Conservation (phyloP, 2,113 vertebrate species). For the Phasianus colchicus region DNA sequence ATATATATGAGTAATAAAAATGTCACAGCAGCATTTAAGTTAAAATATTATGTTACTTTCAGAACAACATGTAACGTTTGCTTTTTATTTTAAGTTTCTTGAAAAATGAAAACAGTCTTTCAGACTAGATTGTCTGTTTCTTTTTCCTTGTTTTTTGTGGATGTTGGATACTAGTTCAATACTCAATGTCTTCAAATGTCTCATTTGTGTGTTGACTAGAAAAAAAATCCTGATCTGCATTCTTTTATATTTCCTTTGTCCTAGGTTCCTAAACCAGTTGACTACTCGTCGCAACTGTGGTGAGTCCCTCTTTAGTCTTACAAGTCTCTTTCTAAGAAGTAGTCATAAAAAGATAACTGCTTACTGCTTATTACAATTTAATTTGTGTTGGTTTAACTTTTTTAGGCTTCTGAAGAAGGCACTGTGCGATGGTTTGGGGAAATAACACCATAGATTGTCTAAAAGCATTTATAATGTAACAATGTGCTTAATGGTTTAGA, state of each 20-base stretch:
- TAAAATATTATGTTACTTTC: not conserved
- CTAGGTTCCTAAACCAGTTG: conserved; percentile 94
- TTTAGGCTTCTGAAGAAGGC: not conserved
- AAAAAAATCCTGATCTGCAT: conserved; percentile 55
- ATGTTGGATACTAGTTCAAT: not conserved
- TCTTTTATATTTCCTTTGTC: conserved; percentile 52
- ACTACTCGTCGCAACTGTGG: conserved; percentile 94
- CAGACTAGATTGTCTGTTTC: not conserved
- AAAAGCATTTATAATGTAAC: not conserved
- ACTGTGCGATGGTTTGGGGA: not conserved
- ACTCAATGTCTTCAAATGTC: no score
- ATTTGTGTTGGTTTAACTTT: conserved; percentile 9
- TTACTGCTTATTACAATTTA: not conserved
- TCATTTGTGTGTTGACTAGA: not conserved
- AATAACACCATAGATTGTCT: not conserved
- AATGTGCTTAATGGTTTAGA: not conserved
- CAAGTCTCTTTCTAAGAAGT: not conserved
- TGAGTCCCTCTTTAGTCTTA: conserved; percentile 74
- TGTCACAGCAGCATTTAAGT: not conserved
- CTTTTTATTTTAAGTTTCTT: not conserved
- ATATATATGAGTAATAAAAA: not conserved
- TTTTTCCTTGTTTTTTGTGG: not conserved
- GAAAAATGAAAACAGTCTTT: not conserved
- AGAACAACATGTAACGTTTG: not conserved
- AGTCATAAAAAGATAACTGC: not conserved